phyloP scores from a whole-genome alignment of 1,140 invertebrate genomes.

The Gonioctena quinquepunctata region DNA sequence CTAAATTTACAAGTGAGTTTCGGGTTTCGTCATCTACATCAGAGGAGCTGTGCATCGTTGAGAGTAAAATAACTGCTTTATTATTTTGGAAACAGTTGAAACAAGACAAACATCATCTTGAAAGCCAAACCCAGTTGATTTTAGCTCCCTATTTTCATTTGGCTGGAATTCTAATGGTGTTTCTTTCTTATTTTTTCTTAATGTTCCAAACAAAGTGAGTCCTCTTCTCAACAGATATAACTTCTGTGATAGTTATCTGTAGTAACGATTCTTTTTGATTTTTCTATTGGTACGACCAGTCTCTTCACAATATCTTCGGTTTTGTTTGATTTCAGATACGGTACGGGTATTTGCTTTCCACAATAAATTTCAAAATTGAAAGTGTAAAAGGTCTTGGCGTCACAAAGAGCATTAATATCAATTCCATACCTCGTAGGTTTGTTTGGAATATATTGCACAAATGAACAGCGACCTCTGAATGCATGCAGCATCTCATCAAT shows the following conservation, averaged over 20 bases:
- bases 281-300: conserved; percentile 16
- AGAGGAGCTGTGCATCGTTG: not conserved
- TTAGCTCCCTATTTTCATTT: not conserved
- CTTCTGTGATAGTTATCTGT: not conserved
- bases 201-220: not conserved
- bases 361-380: conserved; percentile 48
- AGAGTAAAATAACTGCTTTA: not conserved
- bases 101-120: not conserved
- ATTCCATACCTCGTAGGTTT: conserved; percentile 6
- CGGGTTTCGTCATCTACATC: not conserved
- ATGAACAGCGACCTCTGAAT: conserved; percentile 53
- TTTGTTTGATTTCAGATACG: conserved; percentile 38
- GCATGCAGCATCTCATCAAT: conserved; percentile 50
- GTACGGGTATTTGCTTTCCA: conserved; percentile 50
- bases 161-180: not conserved
- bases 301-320: conserved; percentile 44
- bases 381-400: not conserved
- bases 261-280: not conserved
- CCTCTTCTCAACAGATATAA: not conserved
- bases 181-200: not conserved
- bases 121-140: not conserved
- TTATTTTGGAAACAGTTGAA: not conserved
- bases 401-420: not conserved
- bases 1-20: not conserved
- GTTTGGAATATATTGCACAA: conserved; percentile 41